Evolutionary conservation across 2,113 vertebrate species (phyloP).

Genomic region (Podiceps cristatus): DNA sequence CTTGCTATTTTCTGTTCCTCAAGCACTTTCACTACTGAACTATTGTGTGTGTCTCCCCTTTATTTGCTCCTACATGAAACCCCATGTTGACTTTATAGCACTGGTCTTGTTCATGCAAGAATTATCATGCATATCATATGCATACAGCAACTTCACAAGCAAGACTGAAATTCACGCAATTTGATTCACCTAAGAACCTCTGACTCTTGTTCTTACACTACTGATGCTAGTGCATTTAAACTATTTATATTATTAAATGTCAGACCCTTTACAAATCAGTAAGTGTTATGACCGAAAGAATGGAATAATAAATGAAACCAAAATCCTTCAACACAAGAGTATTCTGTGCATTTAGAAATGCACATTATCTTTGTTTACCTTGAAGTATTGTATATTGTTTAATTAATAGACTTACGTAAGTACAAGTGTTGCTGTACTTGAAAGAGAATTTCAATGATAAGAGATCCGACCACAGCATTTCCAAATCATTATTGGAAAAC

Average conservation of each 20-base stretch:
- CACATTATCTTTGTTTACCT: neutral
- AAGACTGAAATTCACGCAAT: neutral
- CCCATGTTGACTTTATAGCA: neutral
- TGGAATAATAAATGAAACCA: neutral
- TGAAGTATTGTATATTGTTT: neutral
- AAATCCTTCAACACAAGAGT: neutral
- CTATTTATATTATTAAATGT: neutral
- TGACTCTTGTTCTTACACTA: neutral
- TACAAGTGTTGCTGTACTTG: neutral
- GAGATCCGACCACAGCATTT: neutral
- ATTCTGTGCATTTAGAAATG: neutral
- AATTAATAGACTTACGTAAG: neutral
- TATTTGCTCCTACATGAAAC: neutral
- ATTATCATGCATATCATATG: neutral
- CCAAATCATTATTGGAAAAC: neutral
- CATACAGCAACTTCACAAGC: neutral
- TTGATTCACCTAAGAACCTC: neutral
- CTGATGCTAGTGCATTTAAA: neutral
- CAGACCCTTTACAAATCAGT: neutral
- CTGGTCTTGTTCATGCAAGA: neutral
- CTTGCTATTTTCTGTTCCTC: neutral
- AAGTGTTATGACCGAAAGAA: neutral
- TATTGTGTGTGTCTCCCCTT: fast-evolving
- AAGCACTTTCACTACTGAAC: neutral
- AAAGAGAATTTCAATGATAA: neutral